These are phyloP conservation scores for Phlogophora meticulosa DNA, from an alignment of 2,888 invertebrate species.

Conservation along the genomic window DNA sequence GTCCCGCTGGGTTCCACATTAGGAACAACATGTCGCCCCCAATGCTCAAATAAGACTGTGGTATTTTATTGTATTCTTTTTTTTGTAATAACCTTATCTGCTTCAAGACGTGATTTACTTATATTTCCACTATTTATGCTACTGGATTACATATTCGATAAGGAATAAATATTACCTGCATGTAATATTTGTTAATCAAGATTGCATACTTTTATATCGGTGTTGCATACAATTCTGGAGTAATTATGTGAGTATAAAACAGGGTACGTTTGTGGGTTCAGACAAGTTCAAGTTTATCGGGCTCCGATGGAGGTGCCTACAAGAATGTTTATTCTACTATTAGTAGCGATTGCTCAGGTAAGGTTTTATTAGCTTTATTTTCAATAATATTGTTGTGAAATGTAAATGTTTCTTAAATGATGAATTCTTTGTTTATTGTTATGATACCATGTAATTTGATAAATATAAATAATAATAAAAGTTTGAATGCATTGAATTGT, in stretches of 20 bases:
- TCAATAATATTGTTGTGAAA: slow-evolving; percentile 10
- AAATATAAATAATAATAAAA: too few relatives aligned
- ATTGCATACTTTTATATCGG: slow-evolving; percentile 59
- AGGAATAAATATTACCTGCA: slow-evolving; percentile 49
- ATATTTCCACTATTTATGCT: slow-evolving; percentile 49
- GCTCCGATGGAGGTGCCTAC: slow-evolving; percentile 76
- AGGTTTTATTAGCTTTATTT: slow-evolving; percentile 60
- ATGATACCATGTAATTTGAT: neutral
- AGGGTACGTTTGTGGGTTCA: slow-evolving; percentile 48
- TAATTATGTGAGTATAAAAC: slow-evolving; percentile 81
- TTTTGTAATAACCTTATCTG: slow-evolving; percentile 41
- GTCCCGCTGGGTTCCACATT: slow-evolving; percentile 12
- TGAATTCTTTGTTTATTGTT: slow-evolving; percentile 12
- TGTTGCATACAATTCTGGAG: slow-evolving; percentile 73
- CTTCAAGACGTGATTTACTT: slow-evolving; percentile 58
- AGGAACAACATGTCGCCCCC: slow-evolving; percentile 7
- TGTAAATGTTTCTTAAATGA: slow-evolving; percentile 4
- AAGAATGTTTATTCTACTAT: slow-evolving; percentile 72
- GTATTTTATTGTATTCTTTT: slow-evolving; percentile 12
- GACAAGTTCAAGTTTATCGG: slow-evolving; percentile 70
- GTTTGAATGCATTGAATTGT: neutral
- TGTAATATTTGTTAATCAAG: slow-evolving; percentile 66
- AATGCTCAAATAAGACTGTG: slow-evolving; percentile 29
- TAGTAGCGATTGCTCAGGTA: slow-evolving; percentile 78
- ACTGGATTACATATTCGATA: slow-evolving; percentile 57